phyloP scores from a whole-genome alignment of 2,888 invertebrate species.

The Oxycera nigricornis region DNA sequence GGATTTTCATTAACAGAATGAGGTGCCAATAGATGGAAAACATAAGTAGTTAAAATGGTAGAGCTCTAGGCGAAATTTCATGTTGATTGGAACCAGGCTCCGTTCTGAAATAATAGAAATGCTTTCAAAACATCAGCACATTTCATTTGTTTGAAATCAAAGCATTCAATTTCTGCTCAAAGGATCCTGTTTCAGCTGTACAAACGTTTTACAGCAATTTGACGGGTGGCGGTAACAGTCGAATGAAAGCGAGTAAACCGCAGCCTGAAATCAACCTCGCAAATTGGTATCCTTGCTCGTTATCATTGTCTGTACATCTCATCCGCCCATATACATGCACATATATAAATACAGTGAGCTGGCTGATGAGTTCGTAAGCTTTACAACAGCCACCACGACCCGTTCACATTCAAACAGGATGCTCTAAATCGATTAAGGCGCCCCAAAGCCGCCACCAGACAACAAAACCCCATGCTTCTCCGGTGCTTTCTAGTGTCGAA shows the following conservation, averaged over 20 bases:
- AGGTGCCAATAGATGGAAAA: too few relatives aligned
- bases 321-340: slow-evolving; percentile 4
- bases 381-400: slow-evolving; percentile 19
- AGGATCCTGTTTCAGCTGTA: too few relatives aligned
- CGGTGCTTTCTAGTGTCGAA: slow-evolving; percentile 31
- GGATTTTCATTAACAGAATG: too few relatives aligned
- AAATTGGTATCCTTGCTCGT: slow-evolving; percentile 19
- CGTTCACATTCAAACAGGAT: slow-evolving; percentile 32
- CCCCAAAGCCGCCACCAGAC: slow-evolving; percentile 42
- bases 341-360: slow-evolving; percentile 19
- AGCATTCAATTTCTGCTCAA: not conserved
- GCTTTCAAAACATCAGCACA: too few relatives aligned
- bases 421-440: slow-evolving; percentile 42
- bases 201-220: not conserved
- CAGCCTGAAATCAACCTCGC: slow-evolving; percentile 5
- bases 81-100: too few relatives aligned
- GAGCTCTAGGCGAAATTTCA: too few relatives aligned
- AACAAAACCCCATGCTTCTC: slow-evolving; percentile 36
- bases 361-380: slow-evolving; percentile 38
- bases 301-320: too few relatives aligned
- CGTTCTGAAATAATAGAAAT: too few relatives aligned
- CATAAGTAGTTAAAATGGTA: too few relatives aligned
- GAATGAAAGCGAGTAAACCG: not conserved
- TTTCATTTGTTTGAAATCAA: not conserved
- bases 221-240: not conserved